These are phyloP conservation scores for Eptesicus fuscus DNA, from an alignment of 2,113 vertebrate genomes.

Conservation along the genomic window DNA sequence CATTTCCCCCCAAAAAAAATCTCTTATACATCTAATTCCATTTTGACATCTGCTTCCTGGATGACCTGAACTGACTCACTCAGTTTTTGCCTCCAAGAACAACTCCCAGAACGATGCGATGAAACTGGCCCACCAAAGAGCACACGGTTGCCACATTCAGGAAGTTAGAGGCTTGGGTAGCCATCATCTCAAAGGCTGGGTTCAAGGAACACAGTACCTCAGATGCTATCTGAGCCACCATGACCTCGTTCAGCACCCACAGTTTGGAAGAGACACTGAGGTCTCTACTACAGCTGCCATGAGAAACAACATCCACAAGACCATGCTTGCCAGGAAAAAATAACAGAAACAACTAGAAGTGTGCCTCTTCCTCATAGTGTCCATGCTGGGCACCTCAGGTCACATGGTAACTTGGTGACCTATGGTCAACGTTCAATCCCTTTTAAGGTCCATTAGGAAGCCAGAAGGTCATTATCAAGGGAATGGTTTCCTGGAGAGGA, in stretches of 20 bases:
- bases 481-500: background rate
- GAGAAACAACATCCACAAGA: background rate
- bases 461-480: background rate
- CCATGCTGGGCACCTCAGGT: background rate
- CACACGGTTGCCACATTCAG: background rate
- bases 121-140: background rate
- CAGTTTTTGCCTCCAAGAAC: background rate
- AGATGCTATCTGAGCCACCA: background rate
- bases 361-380: background rate
- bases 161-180: background rate
- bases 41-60: background rate
- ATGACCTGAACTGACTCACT: background rate
- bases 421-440: background rate
- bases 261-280: background rate
- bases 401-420: background rate
- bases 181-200: background rate
- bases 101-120: background rate
- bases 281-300: background rate
- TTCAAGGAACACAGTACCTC: background rate
- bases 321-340: background rate
- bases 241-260: background rate
- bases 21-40: background rate
- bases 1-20: background rate
- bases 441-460: background rate
- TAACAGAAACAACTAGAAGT: background rate